phyloP scores from a whole-genome alignment of 1,140 invertebrate genomes.

The Heliconius hermathena region DNA sequence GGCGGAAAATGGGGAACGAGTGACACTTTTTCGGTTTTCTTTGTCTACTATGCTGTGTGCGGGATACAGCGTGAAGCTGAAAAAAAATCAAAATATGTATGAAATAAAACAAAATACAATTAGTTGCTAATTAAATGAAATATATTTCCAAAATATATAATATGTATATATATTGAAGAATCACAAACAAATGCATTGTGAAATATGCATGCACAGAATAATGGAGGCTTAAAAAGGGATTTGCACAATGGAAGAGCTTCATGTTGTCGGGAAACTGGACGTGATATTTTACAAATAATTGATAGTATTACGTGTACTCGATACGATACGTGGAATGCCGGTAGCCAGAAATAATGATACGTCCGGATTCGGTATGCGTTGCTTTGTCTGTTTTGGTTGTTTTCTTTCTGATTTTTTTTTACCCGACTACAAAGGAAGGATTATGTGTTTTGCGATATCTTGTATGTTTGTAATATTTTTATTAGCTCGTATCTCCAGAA shows the following conservation, averaged over 20 bases:
- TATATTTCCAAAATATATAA: background rate
- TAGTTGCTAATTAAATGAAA: background rate
- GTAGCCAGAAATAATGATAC: slow-evolving; percentile 21
- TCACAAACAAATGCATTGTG: slow-evolving; percentile 28
- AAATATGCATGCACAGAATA: slow-evolving; percentile 34
- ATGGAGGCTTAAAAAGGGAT: slow-evolving; percentile 36
- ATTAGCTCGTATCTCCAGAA: too few relatives aligned
- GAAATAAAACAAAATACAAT: background rate
- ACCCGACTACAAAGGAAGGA: too few relatives aligned
- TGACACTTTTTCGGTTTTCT: too few relatives aligned
- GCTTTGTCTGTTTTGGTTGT: background rate
- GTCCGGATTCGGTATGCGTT: background rate
- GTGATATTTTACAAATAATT: slow-evolving; percentile 37
- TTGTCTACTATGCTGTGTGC: too few relatives aligned
- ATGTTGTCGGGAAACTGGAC: slow-evolving; percentile 31
- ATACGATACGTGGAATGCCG: slow-evolving; percentile 4
- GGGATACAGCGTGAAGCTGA: too few relatives aligned
- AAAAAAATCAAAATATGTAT: background rate
- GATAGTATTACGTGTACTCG: background rate
- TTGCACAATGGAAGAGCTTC: slow-evolving; percentile 26
- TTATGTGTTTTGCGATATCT: too few relatives aligned
- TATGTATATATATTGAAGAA: slow-evolving; percentile 13
- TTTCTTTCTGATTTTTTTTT: too few relatives aligned
- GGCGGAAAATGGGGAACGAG: too few relatives aligned
- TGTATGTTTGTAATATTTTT: too few relatives aligned